Evolutionary conservation across 2,888 invertebrate genomes (phyloP), one percentile per base, ranked within the genome.

Genomic region (Iphiclides podalirius): DNA sequence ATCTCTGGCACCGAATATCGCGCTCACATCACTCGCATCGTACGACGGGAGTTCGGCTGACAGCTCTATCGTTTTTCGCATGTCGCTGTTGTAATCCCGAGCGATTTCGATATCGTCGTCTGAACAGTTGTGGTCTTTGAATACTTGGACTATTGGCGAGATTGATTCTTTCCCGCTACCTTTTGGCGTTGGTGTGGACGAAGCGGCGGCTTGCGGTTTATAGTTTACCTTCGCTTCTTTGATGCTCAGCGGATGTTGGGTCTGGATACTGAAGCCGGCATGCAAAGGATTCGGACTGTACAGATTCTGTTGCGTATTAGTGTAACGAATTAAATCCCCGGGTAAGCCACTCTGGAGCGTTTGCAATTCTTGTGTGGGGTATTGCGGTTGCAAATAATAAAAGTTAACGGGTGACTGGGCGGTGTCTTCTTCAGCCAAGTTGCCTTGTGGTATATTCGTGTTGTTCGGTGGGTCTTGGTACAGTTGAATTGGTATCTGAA

Each of bases 111-210:
- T 57, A 47, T 68, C 64, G 12, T 76, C 67, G 20, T 70, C 62
- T 9, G 75, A 64, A 53, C 87, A 87, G 46, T 85, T 84, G 31
- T 76, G 75, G 53, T 85, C 68, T 66, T 83, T 86, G 47, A 86
- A 87, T 1, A 88, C 80, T 66, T 75, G 76, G 1, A 86, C 70
- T 16, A 85, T 66, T 20, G 75, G 70, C 26, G 67, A 62, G 16
- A 48, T 37, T 14, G 58, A 53, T 43, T 59, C 67, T 31, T 31
- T 31, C 31, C 11, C 31, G 9, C 6, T 6, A 20, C 3, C 20
- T n/a, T n/a, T n/a, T 20, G 20, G 20, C 20, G 20, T 20, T 20
- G 20, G 4, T 20, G 3, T n/a, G n/a, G n/a, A n/a, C n/a, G n/a
- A n/a, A n/a, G n/a, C n/a, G n/a, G n/a, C n/a, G n/a, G 26, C 26